These are phyloP conservation scores for Melanostoma mellinum DNA, from an alignment of 2,888 invertebrate genomes.

Conservation along the genomic window DNA sequence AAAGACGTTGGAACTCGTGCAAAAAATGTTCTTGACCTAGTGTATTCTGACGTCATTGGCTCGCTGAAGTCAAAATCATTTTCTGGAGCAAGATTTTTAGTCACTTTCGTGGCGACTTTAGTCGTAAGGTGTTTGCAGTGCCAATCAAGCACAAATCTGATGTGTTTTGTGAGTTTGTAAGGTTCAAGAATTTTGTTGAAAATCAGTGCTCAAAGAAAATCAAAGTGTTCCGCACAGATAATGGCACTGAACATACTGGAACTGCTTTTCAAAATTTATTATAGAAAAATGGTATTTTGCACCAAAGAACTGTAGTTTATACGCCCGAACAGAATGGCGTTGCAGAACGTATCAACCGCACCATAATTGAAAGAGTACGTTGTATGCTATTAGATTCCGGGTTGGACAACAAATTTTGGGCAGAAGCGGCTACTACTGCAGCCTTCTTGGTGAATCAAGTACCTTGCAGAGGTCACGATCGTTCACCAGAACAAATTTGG, in stretches of 20 bases:
- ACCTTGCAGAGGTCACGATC: constrained; percentile 42
- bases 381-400: constrained; percentile 53
- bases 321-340: constrained; percentile 74
- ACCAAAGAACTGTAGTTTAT: constrained; percentile 70
- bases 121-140: constrained; percentile 44
- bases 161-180: constrained; percentile 64
- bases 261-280: constrained; percentile 59
- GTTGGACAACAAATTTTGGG: constrained; percentile 23
- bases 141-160: constrained; percentile 69
- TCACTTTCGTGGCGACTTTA: constrained; percentile 78
- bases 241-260: constrained; percentile 67
- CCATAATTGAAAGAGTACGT: constrained; percentile 62
- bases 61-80: constrained; percentile 77
- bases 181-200: constrained; percentile 70
- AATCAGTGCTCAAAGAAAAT: constrained; percentile 69
- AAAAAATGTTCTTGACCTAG: constrained; percentile 74
- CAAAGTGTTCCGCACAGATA: constrained; percentile 68
- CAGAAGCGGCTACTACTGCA: constrained; percentile 59
- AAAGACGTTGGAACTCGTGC: constrained; percentile 65
- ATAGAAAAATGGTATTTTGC: constrained; percentile 64
- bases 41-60: constrained; percentile 79
- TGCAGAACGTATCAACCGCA: constrained; percentile 71
- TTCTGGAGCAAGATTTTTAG: constrained; percentile 77
- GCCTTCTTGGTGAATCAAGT: constrained; percentile 57
- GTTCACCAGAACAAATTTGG: constrained; percentile 65